These are phyloP conservation scores for Hypomecis punctinalis DNA, from an alignment of 2,888 invertebrate species.

Conservation along the genomic window DNA sequence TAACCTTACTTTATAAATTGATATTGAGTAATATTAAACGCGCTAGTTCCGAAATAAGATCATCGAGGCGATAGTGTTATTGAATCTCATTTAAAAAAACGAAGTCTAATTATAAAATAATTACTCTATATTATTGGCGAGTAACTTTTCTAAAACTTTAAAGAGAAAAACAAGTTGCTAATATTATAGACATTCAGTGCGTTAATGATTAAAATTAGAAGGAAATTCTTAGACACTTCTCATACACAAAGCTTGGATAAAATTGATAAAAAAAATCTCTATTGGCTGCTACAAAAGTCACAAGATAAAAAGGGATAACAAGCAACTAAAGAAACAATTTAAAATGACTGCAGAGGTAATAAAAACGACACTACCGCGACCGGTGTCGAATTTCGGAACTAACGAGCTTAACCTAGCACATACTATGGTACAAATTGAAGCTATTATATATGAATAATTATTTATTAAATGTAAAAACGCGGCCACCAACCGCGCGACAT, in stretches of 20 bases:
- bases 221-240: too few relatives aligned
- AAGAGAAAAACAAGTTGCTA: too few relatives aligned
- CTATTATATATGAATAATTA: constrained; percentile 2
- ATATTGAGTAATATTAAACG: constrained; percentile 14
- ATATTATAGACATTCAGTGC: too few relatives aligned
- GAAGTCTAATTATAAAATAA: too few relatives aligned
- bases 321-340: neutral
- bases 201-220: too few relatives aligned
- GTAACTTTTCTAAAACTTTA: too few relatives aligned
- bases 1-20: constrained; percentile 13
- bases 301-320: neutral
- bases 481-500: constrained; percentile 4
- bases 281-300: neutral
- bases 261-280: too few relatives aligned
- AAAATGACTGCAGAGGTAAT: neutral
- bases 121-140: too few relatives aligned
- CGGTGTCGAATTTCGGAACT: constrained; percentile 10
- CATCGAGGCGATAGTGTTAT: constrained; percentile 7
- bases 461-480: constrained; percentile 5
- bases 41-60: constrained; percentile 4
- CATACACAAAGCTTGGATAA: too few relatives aligned
- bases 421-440: constrained; percentile 12
- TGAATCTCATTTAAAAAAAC: too few relatives aligned
- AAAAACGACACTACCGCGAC: constrained; percentile 11
- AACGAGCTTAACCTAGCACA: constrained; percentile 3